These are phyloP conservation scores for Carcinoscorpius rotundicauda DNA, from an alignment of 1,140 invertebrate species.

Conservation along the genomic window DNA sequence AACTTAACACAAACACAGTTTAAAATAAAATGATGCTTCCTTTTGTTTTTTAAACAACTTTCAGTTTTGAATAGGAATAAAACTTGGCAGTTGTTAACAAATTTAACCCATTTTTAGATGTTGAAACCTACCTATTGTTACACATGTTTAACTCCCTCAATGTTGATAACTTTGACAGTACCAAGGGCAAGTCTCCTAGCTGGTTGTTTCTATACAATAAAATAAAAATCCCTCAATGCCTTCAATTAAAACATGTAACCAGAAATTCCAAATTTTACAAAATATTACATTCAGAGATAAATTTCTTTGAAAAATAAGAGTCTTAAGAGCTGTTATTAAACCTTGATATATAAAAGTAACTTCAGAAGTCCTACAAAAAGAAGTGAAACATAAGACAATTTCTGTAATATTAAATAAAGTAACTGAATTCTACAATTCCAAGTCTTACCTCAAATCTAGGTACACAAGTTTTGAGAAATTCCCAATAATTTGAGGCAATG, in stretches of 20 bases:
- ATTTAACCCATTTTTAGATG: too few relatives aligned
- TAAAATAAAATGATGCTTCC: too few relatives aligned
- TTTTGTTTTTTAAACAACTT: too few relatives aligned
- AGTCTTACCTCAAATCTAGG: slow-evolving; percentile 44
- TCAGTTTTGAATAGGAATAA: too few relatives aligned
- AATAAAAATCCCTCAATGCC: not conserved
- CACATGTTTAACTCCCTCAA: slow-evolving; percentile 66
- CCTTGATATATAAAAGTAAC: not conserved
- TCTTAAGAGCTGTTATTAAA: not conserved
- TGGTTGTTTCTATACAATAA: slow-evolving; percentile 50
- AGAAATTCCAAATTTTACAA: too few relatives aligned
- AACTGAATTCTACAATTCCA: too few relatives aligned
- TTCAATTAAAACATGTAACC: too few relatives aligned
- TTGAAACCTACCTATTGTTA: slow-evolving; percentile 41
- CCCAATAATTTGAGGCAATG: slow-evolving; percentile 50
- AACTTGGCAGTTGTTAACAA: too few relatives aligned
- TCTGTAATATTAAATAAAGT: too few relatives aligned
- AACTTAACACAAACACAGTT: too few relatives aligned
- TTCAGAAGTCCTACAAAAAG: not conserved
- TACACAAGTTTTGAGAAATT: slow-evolving; percentile 49
- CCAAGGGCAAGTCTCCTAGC: slow-evolving; percentile 50
- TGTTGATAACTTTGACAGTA: slow-evolving; percentile 46
- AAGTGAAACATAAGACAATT: not conserved
- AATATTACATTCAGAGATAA: not conserved
- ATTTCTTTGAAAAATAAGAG: not conserved